phyloP scores from a whole-genome alignment of 1,140 invertebrate genomes.

The Drosophila busckii region DNA sequence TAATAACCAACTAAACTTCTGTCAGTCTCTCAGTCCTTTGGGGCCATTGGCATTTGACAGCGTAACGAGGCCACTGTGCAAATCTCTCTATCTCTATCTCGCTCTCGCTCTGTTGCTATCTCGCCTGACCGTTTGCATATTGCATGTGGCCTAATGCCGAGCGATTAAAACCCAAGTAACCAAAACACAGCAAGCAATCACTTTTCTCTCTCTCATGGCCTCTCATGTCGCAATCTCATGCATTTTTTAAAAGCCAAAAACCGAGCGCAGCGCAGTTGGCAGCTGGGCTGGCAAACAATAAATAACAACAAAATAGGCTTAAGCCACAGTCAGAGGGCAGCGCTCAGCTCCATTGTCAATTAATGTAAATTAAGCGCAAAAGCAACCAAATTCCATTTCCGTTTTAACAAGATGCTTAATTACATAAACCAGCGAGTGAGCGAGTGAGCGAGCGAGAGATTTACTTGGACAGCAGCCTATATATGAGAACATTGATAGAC shows the following conservation, averaged over 20 bases:
- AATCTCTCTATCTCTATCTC: neutral
- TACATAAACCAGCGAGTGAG: conserved; percentile 57
- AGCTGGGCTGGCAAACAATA: conserved; percentile 26
- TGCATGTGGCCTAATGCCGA: conserved; percentile 38
- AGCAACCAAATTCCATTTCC: conserved; percentile 73
- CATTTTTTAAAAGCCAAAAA: conserved; percentile 43
- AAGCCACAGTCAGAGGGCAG: neutral
- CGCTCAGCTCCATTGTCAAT: conserved; percentile 58
- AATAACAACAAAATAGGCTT: conserved; percentile 26
- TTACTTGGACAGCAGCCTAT: too few species aligned
- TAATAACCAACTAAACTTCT: conserved; percentile 35
- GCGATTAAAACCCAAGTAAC: conserved; percentile 36
- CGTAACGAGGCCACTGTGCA: neutral
- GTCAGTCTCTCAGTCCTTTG: too few species aligned
- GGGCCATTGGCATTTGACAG: conserved; percentile 36
- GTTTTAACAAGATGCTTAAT: conserved; percentile 67
- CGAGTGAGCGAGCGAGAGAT: too few species aligned
- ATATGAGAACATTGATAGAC: conserved; percentile 30
- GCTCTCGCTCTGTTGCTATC: neutral
- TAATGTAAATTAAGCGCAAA: conserved; percentile 73
- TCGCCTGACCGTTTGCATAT: conserved; percentile 22
- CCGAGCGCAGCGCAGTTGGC: neutral
- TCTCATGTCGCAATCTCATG: conserved; percentile 30
- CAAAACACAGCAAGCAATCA: conserved; percentile 9
- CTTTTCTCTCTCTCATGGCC: neutral